A percentile compares a stretch with the other conserved stretches of the same genome.
Evolutionary conservation across 2,797 vertebrate genomes (phyloP).

Genomic region (Phrynocephalus vlangalii): DNA sequence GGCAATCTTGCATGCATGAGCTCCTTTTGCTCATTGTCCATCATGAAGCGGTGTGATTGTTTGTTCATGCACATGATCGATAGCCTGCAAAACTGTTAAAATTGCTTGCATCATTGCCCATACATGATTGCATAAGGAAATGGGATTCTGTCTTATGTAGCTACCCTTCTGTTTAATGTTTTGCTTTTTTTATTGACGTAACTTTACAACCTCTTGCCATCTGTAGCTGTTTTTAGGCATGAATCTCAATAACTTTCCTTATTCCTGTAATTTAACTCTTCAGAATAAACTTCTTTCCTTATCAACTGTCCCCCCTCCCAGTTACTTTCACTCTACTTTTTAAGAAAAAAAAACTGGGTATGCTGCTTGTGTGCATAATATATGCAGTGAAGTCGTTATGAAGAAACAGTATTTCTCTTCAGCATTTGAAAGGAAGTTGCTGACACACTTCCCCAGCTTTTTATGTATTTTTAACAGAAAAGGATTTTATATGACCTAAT

Average conservation of each 20-base stretch:
- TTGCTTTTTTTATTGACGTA: constrained; percentile 15
- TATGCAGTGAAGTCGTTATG: neutral
- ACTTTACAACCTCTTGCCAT: constrained; percentile 18
- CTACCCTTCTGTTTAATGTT: constrained; percentile 26
- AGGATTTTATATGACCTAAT: neutral
- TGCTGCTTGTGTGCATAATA: neutral
- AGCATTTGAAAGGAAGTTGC: constrained; percentile 3
- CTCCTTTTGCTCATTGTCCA: too few species aligned
- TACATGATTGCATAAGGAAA: too few species aligned
- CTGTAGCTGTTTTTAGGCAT: neutral
- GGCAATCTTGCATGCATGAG: too few species aligned
- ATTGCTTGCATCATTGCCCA: too few species aligned
- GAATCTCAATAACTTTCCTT: constrained; percentile 20
- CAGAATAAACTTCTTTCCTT: constrained; percentile 10
- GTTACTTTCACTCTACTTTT: neutral
- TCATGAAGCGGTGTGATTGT: too few species aligned
- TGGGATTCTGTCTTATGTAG: neutral
- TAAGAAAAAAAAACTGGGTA: neutral
- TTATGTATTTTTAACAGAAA: constrained; percentile 1
- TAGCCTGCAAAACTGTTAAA: too few species aligned
- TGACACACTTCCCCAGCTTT: neutral
- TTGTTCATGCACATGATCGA: too few species aligned
- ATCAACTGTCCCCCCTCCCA: neutral
- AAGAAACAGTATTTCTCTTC: neutral
- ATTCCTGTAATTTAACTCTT: constrained; percentile 9